Evolutionary conservation across 2,888 invertebrate species (phyloP), one percentile per base, ranked within the genome.

Genomic region (Andricus curvator): DNA sequence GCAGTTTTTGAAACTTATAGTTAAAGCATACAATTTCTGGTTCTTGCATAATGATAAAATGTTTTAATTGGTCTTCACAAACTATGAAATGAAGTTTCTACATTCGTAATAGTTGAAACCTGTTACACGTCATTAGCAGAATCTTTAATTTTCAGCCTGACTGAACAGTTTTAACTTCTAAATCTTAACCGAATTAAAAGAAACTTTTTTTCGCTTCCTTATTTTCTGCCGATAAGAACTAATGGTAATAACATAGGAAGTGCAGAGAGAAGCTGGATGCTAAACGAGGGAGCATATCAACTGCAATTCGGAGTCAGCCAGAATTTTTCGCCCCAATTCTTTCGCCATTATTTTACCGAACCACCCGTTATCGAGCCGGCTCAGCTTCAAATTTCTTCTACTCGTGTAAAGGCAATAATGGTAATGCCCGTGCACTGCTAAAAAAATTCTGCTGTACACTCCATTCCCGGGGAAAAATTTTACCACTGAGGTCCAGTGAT

Each of bases 251-350:
- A 82, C 78, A 81, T 81, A 84, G 80, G 67, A 84, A 62, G 81
- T 81, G 44, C 25, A 25, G 48, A 29, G 79, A 78, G 80, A 84
- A 67, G 77, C 78, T 67, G 37, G 70, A 67, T 78, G 22, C 51
- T 37, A 77, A 79, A 77, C 74, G 62, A 78, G 33, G 80, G 78
- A 79, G 76, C 79, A 64, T 60, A 78, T 77, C 48, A 78, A 64
- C 78, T 29, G 76, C 68, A 77, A 48, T 79, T 68, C 66, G 70
- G 80, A 84, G 79, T 82, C 82, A 81, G 79, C 56, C 22, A 79
- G 76, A 80, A 82, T 86, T 85, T 86, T 79, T 70, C 81, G 86
- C 83, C 82, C 85, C 86, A 85, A 85, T 86, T 86, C 82, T 74
- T 79, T 78, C 51, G 33, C 77, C 78, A 80, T 81, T 84, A 84